Conservation (phyloP, 2,797 vertebrate species). For the Leptatherina wallacei region DNA sequence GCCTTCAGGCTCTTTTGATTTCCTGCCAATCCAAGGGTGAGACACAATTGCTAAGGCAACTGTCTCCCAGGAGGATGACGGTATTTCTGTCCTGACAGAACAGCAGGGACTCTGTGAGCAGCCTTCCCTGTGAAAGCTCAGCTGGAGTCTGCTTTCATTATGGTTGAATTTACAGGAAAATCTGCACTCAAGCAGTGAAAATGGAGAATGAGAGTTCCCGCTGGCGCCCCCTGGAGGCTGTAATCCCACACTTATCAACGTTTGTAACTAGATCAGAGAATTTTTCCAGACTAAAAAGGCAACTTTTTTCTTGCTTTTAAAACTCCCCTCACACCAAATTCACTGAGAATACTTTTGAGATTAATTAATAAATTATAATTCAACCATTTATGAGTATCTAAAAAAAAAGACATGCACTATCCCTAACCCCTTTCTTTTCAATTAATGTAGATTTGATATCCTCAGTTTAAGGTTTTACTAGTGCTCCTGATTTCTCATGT, state of each 20-base stretch:
- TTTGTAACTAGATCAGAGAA: background rate
- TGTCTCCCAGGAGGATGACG: constrained; percentile 21
- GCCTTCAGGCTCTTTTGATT: constrained; percentile 56
- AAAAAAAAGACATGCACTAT: too few species aligned
- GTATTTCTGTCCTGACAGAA: constrained; percentile 29
- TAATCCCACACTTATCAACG: background rate
- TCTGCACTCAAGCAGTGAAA: background rate
- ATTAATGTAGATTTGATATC: too few species aligned
- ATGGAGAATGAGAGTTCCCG: too few species aligned
- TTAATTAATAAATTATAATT: too few species aligned
- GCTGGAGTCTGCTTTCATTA: constrained; percentile 7
- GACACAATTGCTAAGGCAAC: constrained; percentile 24
- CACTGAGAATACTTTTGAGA: too few species aligned
- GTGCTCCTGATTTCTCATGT: too few species aligned
- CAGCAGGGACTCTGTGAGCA: constrained; percentile 39
- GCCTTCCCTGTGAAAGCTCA: background rate
- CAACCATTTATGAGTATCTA: too few species aligned
- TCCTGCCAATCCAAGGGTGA: constrained; percentile 40
- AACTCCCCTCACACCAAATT: too few species aligned
- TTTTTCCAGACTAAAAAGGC: too few species aligned
- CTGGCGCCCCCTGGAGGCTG: constrained; percentile 13
- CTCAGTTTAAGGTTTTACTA: too few species aligned
- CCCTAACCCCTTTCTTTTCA: too few species aligned
- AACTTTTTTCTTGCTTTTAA: too few species aligned
- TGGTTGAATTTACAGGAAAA: background rate